Percentiles rank a stretch among this genome's conserved stretches.
These are phyloP conservation scores for Morone saxatilis DNA, from an alignment of 2,113 vertebrate genomes.

Conservation along the genomic window DNA sequence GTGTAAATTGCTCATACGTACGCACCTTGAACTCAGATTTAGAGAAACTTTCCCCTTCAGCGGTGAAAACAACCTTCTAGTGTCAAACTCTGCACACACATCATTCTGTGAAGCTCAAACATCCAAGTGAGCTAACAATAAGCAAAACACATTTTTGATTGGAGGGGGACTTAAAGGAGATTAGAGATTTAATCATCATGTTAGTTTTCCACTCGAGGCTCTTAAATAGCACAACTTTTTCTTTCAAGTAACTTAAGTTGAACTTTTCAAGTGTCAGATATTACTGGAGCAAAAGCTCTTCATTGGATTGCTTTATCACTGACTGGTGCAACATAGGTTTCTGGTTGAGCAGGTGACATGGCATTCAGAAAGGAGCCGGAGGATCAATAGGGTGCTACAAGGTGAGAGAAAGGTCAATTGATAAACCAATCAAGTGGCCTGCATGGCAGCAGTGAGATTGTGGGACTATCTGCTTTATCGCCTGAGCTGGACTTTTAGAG, in stretches of 20 bases:
- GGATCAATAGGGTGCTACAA: constrained; percentile 51
- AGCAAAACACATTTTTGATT: neutral
- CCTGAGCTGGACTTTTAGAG: constrained; percentile 39
- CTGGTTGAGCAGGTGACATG: constrained; percentile 20
- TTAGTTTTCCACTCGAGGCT: too few species aligned
- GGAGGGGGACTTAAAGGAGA: neutral
- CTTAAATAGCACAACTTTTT: neutral
- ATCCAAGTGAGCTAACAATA: neutral
- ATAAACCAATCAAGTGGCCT: constrained; percentile 58
- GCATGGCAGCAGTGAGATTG: constrained; percentile 42
- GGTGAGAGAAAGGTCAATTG: constrained; percentile 63
- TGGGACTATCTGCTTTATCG: constrained; percentile 46
- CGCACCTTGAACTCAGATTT: neutral
- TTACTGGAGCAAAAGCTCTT: neutral
- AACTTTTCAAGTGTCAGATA: neutral
- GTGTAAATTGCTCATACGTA: neutral
- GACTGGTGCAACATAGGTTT: neutral
- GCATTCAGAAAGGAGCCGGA: constrained; percentile 5
- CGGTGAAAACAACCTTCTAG: neutral
- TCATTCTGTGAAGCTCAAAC: neutral
- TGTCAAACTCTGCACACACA: neutral
- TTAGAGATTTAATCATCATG: neutral
- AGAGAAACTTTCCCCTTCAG: too few species aligned
- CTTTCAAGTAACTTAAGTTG: neutral
- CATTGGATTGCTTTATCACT: constrained; percentile 22